phyloP scores from a whole-genome alignment of 2,888 invertebrate genomes.

The Drosophila mayaguana region DNA sequence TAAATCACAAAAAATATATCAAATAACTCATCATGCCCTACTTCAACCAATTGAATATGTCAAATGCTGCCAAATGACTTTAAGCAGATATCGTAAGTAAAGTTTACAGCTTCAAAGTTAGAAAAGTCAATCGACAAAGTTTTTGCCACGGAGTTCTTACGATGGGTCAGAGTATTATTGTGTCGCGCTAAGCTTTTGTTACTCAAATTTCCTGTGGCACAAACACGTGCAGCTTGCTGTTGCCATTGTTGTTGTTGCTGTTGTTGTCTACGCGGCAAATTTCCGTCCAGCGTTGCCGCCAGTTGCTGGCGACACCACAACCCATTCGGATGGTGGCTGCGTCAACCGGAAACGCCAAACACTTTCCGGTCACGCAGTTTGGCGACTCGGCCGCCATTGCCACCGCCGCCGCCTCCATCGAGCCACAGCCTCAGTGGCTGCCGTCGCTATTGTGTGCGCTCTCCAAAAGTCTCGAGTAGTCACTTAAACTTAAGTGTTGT shows the following conservation, averaged over 20 bases:
- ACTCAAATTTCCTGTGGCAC: slow-evolving; percentile 32
- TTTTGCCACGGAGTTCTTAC: not conserved
- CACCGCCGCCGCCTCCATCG: not conserved
- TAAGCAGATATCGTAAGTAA: not conserved
- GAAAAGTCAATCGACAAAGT: not conserved
- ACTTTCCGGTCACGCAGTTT: slow-evolving; percentile 76
- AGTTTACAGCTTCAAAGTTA: not conserved
- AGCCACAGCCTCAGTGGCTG: slow-evolving; percentile 14
- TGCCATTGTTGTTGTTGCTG: slow-evolving; percentile 45
- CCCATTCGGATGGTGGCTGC: slow-evolving; percentile 49
- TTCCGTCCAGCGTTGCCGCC: slow-evolving; percentile 54
- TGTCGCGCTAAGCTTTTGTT: slow-evolving; percentile 24
- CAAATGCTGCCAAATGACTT: not conserved
- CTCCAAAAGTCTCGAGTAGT: slow-evolving; percentile 68
- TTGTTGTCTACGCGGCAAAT: slow-evolving; percentile 48
- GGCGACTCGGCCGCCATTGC: slow-evolving; percentile 26
- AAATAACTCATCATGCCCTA: not conserved
- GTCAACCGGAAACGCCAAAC: slow-evolving; percentile 70
- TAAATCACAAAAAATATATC: not conserved
- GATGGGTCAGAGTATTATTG: slow-evolving; percentile 13
- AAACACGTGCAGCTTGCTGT: slow-evolving; percentile 40
- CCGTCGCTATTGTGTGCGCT: slow-evolving; percentile 29
- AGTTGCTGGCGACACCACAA: slow-evolving; percentile 36
- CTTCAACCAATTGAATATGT: not conserved
- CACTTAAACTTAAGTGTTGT: slow-evolving; percentile 74